Evolutionary conservation across 2,888 invertebrate genomes (phyloP), one percentile per base, ranked within the genome.

Genomic region (Tachystola acroxantha): DNA sequence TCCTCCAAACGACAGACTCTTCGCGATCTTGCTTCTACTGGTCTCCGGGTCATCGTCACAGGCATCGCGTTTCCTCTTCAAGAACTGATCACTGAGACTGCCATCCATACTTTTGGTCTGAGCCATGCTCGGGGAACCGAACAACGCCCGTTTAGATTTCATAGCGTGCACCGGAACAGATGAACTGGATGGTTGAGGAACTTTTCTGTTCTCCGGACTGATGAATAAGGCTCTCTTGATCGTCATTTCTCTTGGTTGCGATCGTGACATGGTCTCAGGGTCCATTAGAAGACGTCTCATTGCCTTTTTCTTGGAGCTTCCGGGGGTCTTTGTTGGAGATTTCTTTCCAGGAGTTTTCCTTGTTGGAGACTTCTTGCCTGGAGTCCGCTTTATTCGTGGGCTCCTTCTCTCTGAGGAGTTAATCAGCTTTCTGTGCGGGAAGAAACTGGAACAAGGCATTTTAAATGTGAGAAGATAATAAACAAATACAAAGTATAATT

Each of bases 211-310:
- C 47, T 88, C 89, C 1, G 94, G 94, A 61, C 94, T 94, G 52
- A 93, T 89, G 53, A 94, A 94, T 1, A 94, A 68, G 0, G 94
- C 93, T 37, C 94, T 84, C 51, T 93, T 94, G 2, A 66, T 46
- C 0, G 91, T 86, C 0, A 89, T 88, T 58, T 91, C 91, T 11
- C 89, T 68, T 0, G 88, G 75, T 43, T 81, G 80, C 0, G 77
- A 67, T 30, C 69, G 61, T 1, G 76, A 67, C 7, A 74, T 43
- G 12, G 49, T 60, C 1, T 79, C 84, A 0, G 80, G 54, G 40
- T 88, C 89, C 59, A 88, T 64, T 1, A 79, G 59, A 5, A 89
- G 49, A 28, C 85, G 64, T 34, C 88, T 59, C 62, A 86, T 88
- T 0, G 88, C 77, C 43, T 88, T 88, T 51, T 91, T 92, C 47